Evolutionary conservation across 2,113 vertebrate genomes (phyloP).

Genomic region (Neogobius melanostomus): DNA sequence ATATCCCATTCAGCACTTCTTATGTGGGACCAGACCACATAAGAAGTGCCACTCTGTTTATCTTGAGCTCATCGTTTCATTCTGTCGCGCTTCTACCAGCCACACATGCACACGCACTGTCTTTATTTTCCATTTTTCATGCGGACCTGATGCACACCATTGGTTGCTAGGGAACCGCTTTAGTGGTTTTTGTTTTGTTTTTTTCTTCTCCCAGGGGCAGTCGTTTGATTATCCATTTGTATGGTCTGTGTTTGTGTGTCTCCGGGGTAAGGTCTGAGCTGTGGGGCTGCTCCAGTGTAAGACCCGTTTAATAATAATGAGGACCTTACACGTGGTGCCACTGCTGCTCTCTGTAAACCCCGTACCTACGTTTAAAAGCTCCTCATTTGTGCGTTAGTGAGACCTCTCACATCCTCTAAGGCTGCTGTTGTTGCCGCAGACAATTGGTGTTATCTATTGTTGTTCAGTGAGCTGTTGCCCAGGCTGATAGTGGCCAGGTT

Average conservation of each 20-base stretch:
- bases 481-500: slow-evolving; percentile 57
- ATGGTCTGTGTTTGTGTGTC: slow-evolving; percentile 34
- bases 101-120: slow-evolving; percentile 21
- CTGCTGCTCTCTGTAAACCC: slow-evolving; percentile 25
- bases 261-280: slow-evolving; percentile 65
- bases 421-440: slow-evolving; percentile 35
- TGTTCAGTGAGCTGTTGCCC: slow-evolving; percentile 52
- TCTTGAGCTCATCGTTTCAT: slow-evolving; percentile 55
- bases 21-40: slow-evolving; percentile 51
- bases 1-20: slow-evolving; percentile 54
- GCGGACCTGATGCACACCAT: slow-evolving; percentile 58
- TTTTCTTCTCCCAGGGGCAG: slow-evolving; percentile 47
- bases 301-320: slow-evolving; percentile 66
- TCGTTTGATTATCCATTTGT: slow-evolving; percentile 70
- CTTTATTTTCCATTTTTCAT: slow-evolving; percentile 64
- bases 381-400: slow-evolving; percentile 7
- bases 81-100: slow-evolving; percentile 38
- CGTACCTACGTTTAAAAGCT: slow-evolving; percentile 36
- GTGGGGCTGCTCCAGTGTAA: slow-evolving; percentile 64
- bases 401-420: slow-evolving; percentile 22
- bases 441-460: slow-evolving; percentile 51
- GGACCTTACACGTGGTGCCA: slow-evolving; percentile 54
- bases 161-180: slow-evolving; percentile 77
- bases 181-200: slow-evolving; percentile 50
- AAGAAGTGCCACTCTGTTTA: slow-evolving; percentile 60